Base-by-base conservation (phyloP, 1,140 invertebrate genomes). In the Oedothorax gibbosus region DNA sequence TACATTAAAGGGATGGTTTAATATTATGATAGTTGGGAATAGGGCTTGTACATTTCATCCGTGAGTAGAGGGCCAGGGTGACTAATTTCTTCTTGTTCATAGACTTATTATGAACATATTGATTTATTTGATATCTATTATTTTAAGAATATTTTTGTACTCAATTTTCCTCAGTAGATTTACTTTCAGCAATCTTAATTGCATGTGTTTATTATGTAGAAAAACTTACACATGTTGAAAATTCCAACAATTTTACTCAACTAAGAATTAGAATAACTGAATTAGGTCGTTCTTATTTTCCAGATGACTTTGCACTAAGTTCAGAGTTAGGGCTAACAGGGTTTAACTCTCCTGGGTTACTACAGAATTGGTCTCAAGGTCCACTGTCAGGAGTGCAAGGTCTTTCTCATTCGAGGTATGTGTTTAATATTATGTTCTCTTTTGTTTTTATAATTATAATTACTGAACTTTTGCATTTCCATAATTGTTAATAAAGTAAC, bases 281-380 rank as follows among this genome's bases (percentile, higher is more conserved):
- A 81, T 56, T 64, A 80, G 35, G 51, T 75, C 21, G 15, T 49
- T 85, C 0, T 81, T 88, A 35, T 84, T 83, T 86, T 88, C 8
- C 86, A 90, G 90, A 89, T 87, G 90, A 90, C 66, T 90, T 90
- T 86, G 87, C 88, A 73, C 76, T 90, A 80, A 89, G 88, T 85
- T 89, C 89, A 86, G 89, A 90, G 65, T 86, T 88, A 14, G 88
- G 85, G 21, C 56, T 89, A 54, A 72, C 88, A 62, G 85, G 85
- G 12, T 89, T 89, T 79, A 89, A 87, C 62, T 88, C 88, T 56
- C 86, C 88, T 7, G 86, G 86, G 65, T 73, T 89, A 71, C 73
- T 89, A 20, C 87, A 86, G 35, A 88, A 87, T 66, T 89, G 89
- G 89, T 64, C 88, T 82, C 89, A 89, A 87, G 90, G 89, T 35